Percentiles rank a stretch among this genome's conserved stretches.
Conservation (phyloP, 2,113 vertebrate genomes). For the Pontoporia blainvillei region DNA sequence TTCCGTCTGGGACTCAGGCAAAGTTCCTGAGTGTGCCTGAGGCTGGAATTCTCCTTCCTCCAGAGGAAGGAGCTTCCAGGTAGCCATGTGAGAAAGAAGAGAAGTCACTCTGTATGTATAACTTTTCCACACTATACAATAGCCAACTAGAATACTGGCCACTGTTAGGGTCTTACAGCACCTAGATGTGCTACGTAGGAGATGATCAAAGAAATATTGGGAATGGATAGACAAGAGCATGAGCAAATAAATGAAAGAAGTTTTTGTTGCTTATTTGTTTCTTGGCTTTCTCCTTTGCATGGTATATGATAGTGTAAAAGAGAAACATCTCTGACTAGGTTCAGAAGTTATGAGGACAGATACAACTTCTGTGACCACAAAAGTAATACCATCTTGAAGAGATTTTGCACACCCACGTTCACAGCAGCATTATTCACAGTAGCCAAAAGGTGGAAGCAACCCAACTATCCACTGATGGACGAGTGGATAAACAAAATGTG, state of each 20-base stretch:
- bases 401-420: not conserved
- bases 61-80: not conserved
- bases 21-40: not conserved
- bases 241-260: not conserved
- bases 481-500: not conserved
- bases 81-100: not conserved
- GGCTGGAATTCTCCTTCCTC: not conserved
- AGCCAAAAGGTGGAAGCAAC: not conserved
- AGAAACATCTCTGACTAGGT: not conserved
- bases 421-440: not conserved
- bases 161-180: too few relatives aligned
- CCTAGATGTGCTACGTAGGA: not conserved
- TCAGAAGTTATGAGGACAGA: not conserved
- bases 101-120: not conserved
- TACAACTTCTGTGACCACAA: not conserved
- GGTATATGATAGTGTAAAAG: not conserved
- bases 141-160: not conserved
- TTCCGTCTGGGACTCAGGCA: not conserved
- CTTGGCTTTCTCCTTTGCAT: not conserved
- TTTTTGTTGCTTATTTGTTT: not conserved
- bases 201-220: not conserved
- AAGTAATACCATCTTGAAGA: not conserved
- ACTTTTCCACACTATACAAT: not conserved
- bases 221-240: not conserved
- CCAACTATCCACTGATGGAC: not conserved